Percentiles rank a stretch among this genome's conserved stretches.
These are phyloP conservation scores for Drosophila peninsularis DNA, from an alignment of 2,888 invertebrate species.

Conservation along the genomic window DNA sequence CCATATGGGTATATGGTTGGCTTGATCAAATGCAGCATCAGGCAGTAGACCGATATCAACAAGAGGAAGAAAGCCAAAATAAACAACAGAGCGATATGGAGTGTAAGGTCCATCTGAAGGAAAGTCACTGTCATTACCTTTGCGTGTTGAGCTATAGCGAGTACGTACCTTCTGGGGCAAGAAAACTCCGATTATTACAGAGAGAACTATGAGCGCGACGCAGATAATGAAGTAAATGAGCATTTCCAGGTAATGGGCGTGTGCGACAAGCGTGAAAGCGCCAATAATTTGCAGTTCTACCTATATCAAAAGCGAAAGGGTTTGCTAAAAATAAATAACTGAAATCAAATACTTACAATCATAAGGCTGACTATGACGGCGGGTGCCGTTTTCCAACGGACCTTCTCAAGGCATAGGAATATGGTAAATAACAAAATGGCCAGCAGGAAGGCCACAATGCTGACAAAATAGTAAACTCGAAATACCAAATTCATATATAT, in stretches of 20 bases:
- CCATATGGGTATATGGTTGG: background rate
- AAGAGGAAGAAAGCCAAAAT: conserved; percentile 38
- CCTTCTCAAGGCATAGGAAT: conserved; percentile 28
- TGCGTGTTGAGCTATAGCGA: background rate
- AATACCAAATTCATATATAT: background rate
- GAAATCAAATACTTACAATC: conserved; percentile 37
- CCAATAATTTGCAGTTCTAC: conserved; percentile 49
- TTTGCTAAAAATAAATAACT: too few species aligned
- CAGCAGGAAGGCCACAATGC: conserved; percentile 22
- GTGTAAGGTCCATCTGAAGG: conserved; percentile 37
- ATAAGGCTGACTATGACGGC: conserved; percentile 11
- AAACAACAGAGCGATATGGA: conserved; percentile 46
- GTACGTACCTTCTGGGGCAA: conserved; percentile 25
- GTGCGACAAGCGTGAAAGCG: conserved; percentile 24
- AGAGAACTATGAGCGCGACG: conserved; percentile 1
- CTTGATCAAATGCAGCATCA: conserved; percentile 25
- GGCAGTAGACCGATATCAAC: conserved; percentile 27
- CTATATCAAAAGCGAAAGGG: conserved; percentile 13
- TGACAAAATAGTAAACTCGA: conserved; percentile 1
- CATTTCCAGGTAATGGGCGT: conserved; percentile 25
- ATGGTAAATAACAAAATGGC: conserved; percentile 31
- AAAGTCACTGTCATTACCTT: background rate
- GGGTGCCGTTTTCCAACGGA: conserved; percentile 6
- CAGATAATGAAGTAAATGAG: conserved; percentile 33
- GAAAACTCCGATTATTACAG: conserved; percentile 17